Base-by-base conservation (phyloP, 2,797 vertebrate genomes). In the Paratrypauchen microcephalus region DNA sequence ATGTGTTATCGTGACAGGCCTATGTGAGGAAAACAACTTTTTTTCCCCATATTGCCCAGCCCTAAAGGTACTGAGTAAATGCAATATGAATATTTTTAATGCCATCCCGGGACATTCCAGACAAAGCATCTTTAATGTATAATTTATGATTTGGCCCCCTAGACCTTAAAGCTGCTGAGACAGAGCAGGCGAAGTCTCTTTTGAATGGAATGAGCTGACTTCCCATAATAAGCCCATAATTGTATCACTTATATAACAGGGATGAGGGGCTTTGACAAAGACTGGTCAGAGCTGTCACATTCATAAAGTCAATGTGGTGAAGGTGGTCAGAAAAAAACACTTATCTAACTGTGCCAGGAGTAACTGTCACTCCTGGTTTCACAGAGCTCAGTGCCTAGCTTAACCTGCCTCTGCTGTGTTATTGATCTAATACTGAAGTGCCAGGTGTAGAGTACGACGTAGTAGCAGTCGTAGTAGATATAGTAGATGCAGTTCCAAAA, bases 271-370 rank as follows among this genome's bases (percentile, higher is more conserved):
- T 66, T 9, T 60, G 73, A 56, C 65, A 56, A 15, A 13, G n/a
- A 56, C n/a, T 28, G 47, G 45, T 65, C 63, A 57, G 60, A 55
- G 71, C 66, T 48, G 77, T 79, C 83, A 72, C 68, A 67, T 80
- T 75, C 65, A 70, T 67, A 69, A 60, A 67, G 79, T 77, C 58
- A 65, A 23, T 74, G 66, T 26, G 52, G 3, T 74, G 57, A 59
- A 32, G 45, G 73, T 19, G 60, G 79, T 82, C 78, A 85, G 80
- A 80, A 76, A 71, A 63, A 75, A 63, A 30, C 2, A 57, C 61
- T 88, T 85, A 84, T 76, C 67, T 79, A 89, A 89, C 76, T 71
- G 74, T 76, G 68, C 72, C 80, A 73, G 45, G 77, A 75, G 66
- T 78, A 9, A 56, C 61, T 74, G 74, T 82, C 79, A 50, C 70